Base-by-base conservation (phyloP, 1,140 invertebrate genomes). In the Pseudomyrmex dendroicus region DNA sequence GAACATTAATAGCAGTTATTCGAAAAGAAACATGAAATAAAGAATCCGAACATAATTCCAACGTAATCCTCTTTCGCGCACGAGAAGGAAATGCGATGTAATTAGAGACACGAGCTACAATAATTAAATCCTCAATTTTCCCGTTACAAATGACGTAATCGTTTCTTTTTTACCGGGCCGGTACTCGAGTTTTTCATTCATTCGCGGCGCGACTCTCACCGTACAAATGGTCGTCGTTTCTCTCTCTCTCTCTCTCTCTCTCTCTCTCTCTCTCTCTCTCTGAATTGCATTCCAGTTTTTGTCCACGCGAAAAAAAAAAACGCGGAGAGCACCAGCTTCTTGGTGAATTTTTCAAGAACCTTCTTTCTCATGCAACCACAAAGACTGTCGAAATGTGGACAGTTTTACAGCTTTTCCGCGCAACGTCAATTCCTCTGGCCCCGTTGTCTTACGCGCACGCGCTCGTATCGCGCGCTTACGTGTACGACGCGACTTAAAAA, bases 331-430 rank as follows among this genome's bases (percentile, higher is more conserved):
- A 57, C 17, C 54, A 17, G 9, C 64, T 48, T 13, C 56, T 70
- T 80, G 48, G 54, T 80, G 64, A 70, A 80, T 56, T 80, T 80
- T 80, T 72, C 44, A 72, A 59, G 44, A 59, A 25, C 17, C 35
- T 35, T 12, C 64, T 70, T 25, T 25, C 1, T 22, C 62, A n/a
- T 20, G 48, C 15, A 25, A 17, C 56, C 12, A 20, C 66, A 35
- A 70, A 35, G 54, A 72, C 66, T 25, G 56, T 48, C 54, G 76
- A 80, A 70, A 72, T 66, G 61, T 64, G 70, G 57, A 80, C 76
- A 44, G 44, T 70, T 80, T 70, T 72, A 72, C 66, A 59, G 61
- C 54, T 59, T 59, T 57, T 59, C 50, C 46, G 66, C 54, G 35
- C 54, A 35, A 70, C 44, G 44, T 59, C 76, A 80, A 72, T 80